Base-by-base conservation (phyloP, 2,888 invertebrate genomes). In the Mallateleia sp. region DNA sequence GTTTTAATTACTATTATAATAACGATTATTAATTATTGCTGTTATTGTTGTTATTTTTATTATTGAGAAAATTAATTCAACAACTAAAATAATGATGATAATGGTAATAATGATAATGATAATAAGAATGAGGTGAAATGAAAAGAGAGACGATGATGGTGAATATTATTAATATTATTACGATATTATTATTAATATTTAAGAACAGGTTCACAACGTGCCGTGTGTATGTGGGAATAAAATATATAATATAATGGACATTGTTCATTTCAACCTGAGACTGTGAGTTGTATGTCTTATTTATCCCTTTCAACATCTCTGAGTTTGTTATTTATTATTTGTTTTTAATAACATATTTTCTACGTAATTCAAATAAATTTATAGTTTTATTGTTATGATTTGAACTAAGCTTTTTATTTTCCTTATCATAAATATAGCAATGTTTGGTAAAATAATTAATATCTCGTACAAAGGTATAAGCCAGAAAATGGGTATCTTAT, bases 171-270 rank as follows among this genome's bases (percentile, higher is more conserved):
- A 94, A 93, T 92, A 94, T 93, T 92, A 94, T 94, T 93, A 94
- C 91, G 90, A 94, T 95, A 94, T 93, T 94, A 94, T 93, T 93
- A 94, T 94, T 95, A 95, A 94, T 94, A 97, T 97, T 97, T 96
- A 97, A 97, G 97, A 97, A 97, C 97, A 97, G 97, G 97, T 97
- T 97, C 97, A 97, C 97, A 97, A 97, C 97, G 97, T 97, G 97
- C 97, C 97, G 97, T 97, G 97, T 97, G 97, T 97, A 97, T 97
- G 97, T 97, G 97, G 97, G 97, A 97, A 97, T 95, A 95, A 96
- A 95, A 95, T 96, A 96, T 97, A 97, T 97, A 97, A 97, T 97
- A 97, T 97, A 97, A 97, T 97, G 97, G 97, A 97, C 97, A 97
- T 97, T 97, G 97, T 97, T 97, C 97, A 97, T 97, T 97, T 96